A percentile compares a stretch with the other conserved stretches of the same genome.
These are phyloP conservation scores for Lordiphosa mommai DNA, from an alignment of 1,140 invertebrate species.

Conservation along the genomic window DNA sequence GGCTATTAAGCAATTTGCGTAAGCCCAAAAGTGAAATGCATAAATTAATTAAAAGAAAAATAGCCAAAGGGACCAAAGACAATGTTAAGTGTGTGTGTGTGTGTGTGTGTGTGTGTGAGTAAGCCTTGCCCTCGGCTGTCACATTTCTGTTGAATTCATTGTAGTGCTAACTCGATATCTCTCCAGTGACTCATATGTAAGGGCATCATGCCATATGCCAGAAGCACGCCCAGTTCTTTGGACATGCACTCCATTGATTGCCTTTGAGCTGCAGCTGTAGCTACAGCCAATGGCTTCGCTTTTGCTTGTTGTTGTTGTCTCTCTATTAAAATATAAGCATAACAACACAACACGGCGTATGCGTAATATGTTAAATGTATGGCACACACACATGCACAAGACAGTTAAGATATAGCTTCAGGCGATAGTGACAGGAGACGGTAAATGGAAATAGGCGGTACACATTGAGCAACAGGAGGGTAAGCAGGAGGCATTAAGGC, in stretches of 20 bases:
- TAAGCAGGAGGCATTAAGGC: not conserved
- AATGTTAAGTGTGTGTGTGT: not conserved
- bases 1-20: not conserved
- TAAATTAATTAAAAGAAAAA: conserved; percentile 53
- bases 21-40: conserved; percentile 8
- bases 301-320: conserved; percentile 16
- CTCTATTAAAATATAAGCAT: conserved; percentile 15
- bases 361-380: conserved; percentile 44
- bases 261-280: conserved; percentile 43
- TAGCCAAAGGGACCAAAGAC: not conserved
- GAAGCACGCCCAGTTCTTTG: conserved; percentile 18
- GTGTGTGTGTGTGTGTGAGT: not conserved
- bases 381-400: not conserved
- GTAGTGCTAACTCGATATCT: conserved; percentile 38
- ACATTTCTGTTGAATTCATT: conserved; percentile 42
- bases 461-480: not conserved
- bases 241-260: conserved; percentile 54
- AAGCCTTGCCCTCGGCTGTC: conserved; percentile 27
- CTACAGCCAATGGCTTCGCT: conserved; percentile 34
- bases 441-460: no score
- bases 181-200: conserved; percentile 30
- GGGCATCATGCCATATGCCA: conserved; percentile 4
- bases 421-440: not conserved
- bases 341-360: conserved; percentile 27
- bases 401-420: not conserved